Base-by-base conservation (phyloP, 92 coral and sea anemone species). In the Zoanthus solanderi region DNA sequence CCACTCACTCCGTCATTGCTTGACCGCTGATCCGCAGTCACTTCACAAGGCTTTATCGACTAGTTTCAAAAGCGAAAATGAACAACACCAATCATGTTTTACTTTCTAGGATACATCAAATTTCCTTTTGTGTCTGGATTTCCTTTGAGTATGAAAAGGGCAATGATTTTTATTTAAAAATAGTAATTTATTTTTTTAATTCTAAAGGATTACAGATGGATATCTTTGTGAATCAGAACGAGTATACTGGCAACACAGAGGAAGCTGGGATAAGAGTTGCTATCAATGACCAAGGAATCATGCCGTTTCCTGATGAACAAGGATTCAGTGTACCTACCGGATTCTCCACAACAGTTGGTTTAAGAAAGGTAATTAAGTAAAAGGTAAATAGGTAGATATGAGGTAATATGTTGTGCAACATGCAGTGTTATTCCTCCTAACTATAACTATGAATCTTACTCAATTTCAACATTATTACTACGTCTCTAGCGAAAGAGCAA, bases 301-400 rank as follows among this genome's bases (percentile, higher is more conserved):
- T 95, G 97, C 91, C 97, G 5, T 95, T 95, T 28, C 98, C 98
- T 15, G 93, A 90, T 67, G 94, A 94, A 16, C 95, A 95, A 60
- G 98, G 98, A 2, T 95, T 95, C 75, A 95, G 97, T 73, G 93
- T 95, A 6, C 92, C 96, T 2, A 91, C 98, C n/a, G 98, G 96
- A 71, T 94, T 92, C 86, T 80, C 98, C 72, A 95, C 98, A 46
- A 92, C 98, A 11, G 94, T 95, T 54, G 96, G 96, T 61, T 75
- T 95, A 2, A 90, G 88, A 78, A 88, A 69, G 85, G 98, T 95
- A 79, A 75, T 77, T 88, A 58, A 61, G 10, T 28, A 0, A 0
- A 32, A 69, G 34, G 65, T 53, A 76, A 28, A 18, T 13, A 72
- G 4, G 7, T 57, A 76, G 75, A 76, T 3, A 10, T 0, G 16